A percentile compares a stretch with the other conserved stretches of the same genome.
These are phyloP conservation scores for Cepaea hortensis DNA, from an alignment of 2,888 invertebrate species.

Conservation along the genomic window DNA sequence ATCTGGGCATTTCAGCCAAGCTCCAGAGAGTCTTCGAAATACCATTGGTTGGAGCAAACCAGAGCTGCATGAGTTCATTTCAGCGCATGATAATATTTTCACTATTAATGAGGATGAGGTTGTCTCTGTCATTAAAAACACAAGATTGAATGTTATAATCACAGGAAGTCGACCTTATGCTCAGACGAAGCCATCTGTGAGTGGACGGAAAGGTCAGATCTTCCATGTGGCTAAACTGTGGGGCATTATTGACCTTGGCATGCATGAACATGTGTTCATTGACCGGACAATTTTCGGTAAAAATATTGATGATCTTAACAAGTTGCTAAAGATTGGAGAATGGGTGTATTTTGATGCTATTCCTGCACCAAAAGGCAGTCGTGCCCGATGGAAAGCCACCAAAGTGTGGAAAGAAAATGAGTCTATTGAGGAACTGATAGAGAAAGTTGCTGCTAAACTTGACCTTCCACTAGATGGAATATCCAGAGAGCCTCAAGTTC, in stretches of 20 bases:
- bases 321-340: slow-evolving; percentile 74
- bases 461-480: slow-evolving; percentile 63
- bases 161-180: slow-evolving; percentile 73
- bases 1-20: slow-evolving; percentile 72
- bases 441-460: slow-evolving; percentile 65
- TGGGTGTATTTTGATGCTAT: slow-evolving; percentile 76
- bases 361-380: slow-evolving; percentile 75
- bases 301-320: slow-evolving; percentile 74
- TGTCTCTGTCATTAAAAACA: slow-evolving; percentile 73
- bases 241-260: slow-evolving; percentile 76
- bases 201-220: slow-evolving; percentile 73
- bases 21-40: slow-evolving; percentile 73
- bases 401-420: slow-evolving; percentile 76
- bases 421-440: slow-evolving; percentile 70
- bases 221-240: slow-evolving; percentile 77
- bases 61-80: slow-evolving; percentile 74
- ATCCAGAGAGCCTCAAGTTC: slow-evolving; percentile 58
- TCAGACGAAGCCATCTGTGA: slow-evolving; percentile 68
- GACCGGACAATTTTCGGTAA: slow-evolving; percentile 75
- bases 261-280: slow-evolving; percentile 77
- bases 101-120: slow-evolving; percentile 71
- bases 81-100: slow-evolving; percentile 73
- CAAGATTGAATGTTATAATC: slow-evolving; percentile 74
- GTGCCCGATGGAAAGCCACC: slow-evolving; percentile 76
- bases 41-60: slow-evolving; percentile 75